Evolutionary conservation across 2,888 invertebrate genomes (phyloP).

Genomic region (Conops quadrifasciatus): DNA sequence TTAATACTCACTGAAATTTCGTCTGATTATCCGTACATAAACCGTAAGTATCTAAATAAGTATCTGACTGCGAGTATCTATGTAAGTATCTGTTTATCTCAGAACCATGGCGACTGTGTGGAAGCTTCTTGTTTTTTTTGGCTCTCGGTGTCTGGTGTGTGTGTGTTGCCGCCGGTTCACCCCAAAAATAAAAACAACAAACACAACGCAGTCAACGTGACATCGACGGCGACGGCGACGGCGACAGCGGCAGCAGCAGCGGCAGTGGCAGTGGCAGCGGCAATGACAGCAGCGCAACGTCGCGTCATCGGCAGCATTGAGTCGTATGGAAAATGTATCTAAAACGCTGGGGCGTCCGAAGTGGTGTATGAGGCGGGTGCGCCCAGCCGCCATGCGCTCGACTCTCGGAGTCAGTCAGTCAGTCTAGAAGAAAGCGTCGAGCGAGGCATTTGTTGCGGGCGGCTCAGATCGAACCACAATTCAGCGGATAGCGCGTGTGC

Average conservation of each 20-base stretch:
- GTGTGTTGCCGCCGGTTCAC: conserved; percentile 50
- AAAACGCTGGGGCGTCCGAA: conserved; percentile 33
- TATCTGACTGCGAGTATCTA: conserved; percentile 23
- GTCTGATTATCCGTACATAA: too few species aligned
- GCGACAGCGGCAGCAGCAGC: background rate
- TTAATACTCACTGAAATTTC: too few species aligned
- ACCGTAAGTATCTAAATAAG: too few species aligned
- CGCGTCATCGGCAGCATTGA: conserved; percentile 32
- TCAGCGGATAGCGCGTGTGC: conserved; percentile 25
- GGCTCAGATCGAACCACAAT: conserved; percentile 13
- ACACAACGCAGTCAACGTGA: background rate
- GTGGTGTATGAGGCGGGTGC: conserved; percentile 54
- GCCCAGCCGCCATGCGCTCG: conserved; percentile 49
- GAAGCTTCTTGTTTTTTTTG: conserved; percentile 18
- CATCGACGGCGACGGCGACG: background rate
- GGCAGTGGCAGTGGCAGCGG: conserved; percentile 32
- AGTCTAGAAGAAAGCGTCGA: conserved; percentile 62
- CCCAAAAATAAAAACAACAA: conserved; percentile 42
- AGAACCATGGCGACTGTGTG: conserved; percentile 22
- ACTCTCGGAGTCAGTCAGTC: conserved; percentile 49
- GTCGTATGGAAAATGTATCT: conserved; percentile 32
- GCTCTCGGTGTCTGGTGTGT: conserved; percentile 19
- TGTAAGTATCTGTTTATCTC: conserved; percentile 51
- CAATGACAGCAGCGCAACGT: conserved; percentile 28
- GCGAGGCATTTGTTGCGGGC: conserved; percentile 48